Conservation (phyloP, 23 tunicate species). For the Clavelina lepadiformis region DNA sequence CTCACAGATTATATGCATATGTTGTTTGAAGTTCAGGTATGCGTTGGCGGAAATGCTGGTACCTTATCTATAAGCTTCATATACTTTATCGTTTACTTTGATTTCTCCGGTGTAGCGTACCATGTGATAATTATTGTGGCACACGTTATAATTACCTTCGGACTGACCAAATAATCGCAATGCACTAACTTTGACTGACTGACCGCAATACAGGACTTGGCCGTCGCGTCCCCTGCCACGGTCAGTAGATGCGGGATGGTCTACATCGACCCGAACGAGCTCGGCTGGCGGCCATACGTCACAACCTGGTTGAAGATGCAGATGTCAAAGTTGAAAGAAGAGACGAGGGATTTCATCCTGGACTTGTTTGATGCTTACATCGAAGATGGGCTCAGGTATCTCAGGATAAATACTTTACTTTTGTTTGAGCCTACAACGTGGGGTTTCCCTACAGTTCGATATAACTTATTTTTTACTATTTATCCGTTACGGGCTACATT, state of each 20-base stretch:
- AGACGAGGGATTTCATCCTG: constrained; percentile 60
- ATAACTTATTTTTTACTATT: background rate
- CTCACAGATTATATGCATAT: constrained; percentile 89
- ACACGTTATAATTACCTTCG: no score
- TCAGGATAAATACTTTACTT: no score
- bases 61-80: no score
- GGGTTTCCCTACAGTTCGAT: background rate
- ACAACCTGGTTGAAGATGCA: constrained; percentile 82
- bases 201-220: constrained; percentile 94
- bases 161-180: no score
- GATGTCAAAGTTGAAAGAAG: constrained; percentile 60
- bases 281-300: constrained; percentile 98
- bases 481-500: no score
- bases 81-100: no score
- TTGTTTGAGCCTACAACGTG: background rate
- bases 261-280: constrained; percentile 93
- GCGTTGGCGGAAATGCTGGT: no score
- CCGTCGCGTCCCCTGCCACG: constrained; percentile 99
- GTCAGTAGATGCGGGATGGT: constrained; percentile 99
- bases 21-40: constrained; percentile 99
- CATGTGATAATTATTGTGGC: no score
- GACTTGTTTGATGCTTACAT: constrained; percentile 98
- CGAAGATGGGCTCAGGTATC: constrained; percentile 99
- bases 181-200: no score
- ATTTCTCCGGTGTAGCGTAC: no score